These are phyloP conservation scores for Dromococcyx pavoninus DNA, from an alignment of 2,797 vertebrate genomes.

Conservation along the genomic window DNA sequence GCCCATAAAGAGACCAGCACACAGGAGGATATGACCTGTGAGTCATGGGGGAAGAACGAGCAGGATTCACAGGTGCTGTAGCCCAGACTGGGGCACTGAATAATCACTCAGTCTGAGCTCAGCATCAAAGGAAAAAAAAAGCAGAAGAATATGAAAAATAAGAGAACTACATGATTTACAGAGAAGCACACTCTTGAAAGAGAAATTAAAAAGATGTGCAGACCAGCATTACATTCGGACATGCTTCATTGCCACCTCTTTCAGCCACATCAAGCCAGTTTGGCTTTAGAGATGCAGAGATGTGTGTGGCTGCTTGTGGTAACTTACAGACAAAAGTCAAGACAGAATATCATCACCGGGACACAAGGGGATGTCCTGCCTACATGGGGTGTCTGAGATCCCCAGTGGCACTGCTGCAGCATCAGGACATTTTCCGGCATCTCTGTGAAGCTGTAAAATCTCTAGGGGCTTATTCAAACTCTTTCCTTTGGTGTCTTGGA, in stretches of 20 bases:
- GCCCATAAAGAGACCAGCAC: not conserved
- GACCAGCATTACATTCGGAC: not conserved
- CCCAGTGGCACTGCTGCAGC: not conserved
- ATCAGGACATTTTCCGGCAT: not conserved
- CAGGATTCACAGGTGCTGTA: not conserved
- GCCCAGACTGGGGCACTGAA: not conserved
- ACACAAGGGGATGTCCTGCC: not conserved
- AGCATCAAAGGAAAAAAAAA: not conserved
- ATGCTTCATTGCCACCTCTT: not conserved
- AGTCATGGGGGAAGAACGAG: not conserved
- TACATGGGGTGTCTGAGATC: not conserved
- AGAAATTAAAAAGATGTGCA: not conserved
- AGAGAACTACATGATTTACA: not conserved
- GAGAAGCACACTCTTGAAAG: not conserved
- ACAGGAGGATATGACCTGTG: not conserved
- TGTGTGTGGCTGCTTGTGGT: accelerated
- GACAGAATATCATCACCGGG: not conserved
- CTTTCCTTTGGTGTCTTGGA: not conserved
- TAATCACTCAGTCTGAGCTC: not conserved
- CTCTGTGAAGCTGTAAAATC: not conserved
- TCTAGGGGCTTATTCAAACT: not conserved
- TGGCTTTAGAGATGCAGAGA: not conserved
- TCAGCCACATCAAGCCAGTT: not conserved
- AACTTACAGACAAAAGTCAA: not conserved
- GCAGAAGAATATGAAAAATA: not conserved